These are phyloP conservation scores for Eilema depressum DNA, from an alignment of 2,888 invertebrate genomes.

Conservation along the genomic window DNA sequence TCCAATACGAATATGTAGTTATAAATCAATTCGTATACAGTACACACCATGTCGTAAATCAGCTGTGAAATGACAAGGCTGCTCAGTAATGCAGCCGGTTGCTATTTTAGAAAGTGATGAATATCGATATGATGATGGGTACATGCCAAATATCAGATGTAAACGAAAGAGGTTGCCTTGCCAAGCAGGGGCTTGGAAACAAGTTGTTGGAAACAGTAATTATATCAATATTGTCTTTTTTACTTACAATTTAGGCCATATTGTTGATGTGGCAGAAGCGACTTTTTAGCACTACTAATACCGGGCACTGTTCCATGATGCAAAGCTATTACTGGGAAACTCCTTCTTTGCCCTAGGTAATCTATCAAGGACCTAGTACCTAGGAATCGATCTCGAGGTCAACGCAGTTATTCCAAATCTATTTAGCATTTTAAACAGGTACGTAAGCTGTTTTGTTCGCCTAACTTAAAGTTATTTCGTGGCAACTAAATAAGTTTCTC, in stretches of 20 bases:
- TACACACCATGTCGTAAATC: not conserved
- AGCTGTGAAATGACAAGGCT: conserved; percentile 10
- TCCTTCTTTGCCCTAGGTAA: not conserved
- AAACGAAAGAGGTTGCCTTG: not conserved
- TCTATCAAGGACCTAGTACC: no score
- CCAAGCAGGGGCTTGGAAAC: not conserved
- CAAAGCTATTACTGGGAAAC: not conserved
- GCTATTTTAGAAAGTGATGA: conserved; percentile 8
- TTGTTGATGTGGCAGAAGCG: not conserved
- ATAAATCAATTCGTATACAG: conserved; percentile 6
- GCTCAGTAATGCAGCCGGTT: not conserved
- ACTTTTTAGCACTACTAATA: not conserved
- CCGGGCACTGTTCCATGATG: not conserved
- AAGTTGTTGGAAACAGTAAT: not conserved
- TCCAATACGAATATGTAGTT: not conserved
- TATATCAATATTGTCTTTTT: no score
- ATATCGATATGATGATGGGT: not conserved
- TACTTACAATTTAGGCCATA: not conserved
- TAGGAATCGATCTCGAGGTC: no score
- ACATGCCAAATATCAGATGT: not conserved
- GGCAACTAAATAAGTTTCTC: not conserved
- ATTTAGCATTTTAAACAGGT: no score
- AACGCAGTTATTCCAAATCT: no score
- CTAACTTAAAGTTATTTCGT: not conserved
- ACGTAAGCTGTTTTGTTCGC: not conserved